Percentiles rank a stretch among this genome's conserved stretches.
These are phyloP conservation scores for Nebria salina DNA, from an alignment of 2,888 invertebrate species.

Conservation along the genomic window DNA sequence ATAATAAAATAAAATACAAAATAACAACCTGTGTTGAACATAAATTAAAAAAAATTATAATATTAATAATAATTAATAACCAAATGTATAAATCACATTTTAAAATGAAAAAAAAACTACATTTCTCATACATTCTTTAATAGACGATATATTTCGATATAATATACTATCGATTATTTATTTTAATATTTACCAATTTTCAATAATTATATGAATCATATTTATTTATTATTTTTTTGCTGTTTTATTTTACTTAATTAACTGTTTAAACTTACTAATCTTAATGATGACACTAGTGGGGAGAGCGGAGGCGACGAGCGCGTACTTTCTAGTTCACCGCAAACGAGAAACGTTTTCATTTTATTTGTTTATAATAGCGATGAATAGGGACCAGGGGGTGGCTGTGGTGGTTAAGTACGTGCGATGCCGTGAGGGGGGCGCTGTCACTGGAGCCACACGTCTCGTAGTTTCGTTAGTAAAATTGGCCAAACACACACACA, in stretches of 20 bases:
- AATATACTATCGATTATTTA: slow-evolving; percentile 60
- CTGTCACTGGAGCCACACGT: neutral
- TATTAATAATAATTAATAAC: neutral
- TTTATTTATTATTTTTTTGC: slow-evolving; percentile 11
- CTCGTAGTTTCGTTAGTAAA: neutral
- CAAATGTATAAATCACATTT: slow-evolving; percentile 39
- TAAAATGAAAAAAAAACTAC: slow-evolving; percentile 54
- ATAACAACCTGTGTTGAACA: neutral
- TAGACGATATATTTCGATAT: slow-evolving; percentile 61
- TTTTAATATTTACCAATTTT: slow-evolving; percentile 54
- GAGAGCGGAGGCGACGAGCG: slow-evolving; percentile 30
- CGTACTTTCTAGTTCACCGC: slow-evolving; percentile 50
- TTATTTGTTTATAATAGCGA: slow-evolving; percentile 55
- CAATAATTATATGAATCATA: neutral
- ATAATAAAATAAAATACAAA: neutral
- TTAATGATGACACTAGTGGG: slow-evolving; percentile 59
- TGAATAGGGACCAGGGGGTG: slow-evolving; percentile 28
- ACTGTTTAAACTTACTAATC: slow-evolving; percentile 57
- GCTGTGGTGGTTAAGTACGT: neutral
- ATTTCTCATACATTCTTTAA: slow-evolving; percentile 57
- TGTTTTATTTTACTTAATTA: slow-evolving; percentile 8
- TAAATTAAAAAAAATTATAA: neutral
- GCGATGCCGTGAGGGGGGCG: neutral
- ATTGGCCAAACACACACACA: slow-evolving; percentile 5
- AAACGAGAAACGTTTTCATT: neutral